Evolutionary conservation across 2,797 vertebrate species (phyloP).

Genomic region (Natrix natrix): DNA sequence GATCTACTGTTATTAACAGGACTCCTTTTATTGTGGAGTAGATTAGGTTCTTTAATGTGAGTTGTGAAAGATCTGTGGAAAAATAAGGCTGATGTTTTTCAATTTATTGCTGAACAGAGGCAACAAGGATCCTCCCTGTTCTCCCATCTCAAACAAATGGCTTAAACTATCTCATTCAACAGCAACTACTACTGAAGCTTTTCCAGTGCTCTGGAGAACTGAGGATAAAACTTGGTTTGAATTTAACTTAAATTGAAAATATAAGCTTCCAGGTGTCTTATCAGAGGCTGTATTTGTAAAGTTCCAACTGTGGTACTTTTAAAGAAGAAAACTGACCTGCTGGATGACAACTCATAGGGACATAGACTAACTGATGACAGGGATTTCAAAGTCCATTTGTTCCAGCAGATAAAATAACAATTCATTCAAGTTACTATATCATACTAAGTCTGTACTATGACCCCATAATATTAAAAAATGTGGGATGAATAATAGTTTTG

Average conservation of each 20-base stretch:
- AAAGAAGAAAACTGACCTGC: background rate
- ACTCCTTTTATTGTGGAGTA: background rate
- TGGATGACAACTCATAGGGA: conserved; percentile 26
- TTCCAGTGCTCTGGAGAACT: background rate
- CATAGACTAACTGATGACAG: conserved; percentile 1
- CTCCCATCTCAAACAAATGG: background rate
- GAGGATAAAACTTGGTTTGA: background rate
- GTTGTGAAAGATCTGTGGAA: background rate
- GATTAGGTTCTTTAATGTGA: background rate
- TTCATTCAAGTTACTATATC: background rate
- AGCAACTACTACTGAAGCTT: background rate
- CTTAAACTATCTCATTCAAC: background rate
- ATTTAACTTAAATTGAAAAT: background rate
- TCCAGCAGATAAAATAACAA: background rate
- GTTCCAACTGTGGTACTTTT: background rate
- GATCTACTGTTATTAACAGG: background rate
- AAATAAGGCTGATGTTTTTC: background rate
- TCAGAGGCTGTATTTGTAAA: background rate
- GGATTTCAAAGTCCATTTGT: conserved; percentile 34
- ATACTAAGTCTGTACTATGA: background rate
- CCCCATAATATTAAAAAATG: background rate
- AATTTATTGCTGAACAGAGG: background rate
- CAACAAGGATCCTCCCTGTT: background rate
- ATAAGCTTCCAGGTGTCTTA: background rate
- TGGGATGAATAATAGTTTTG: background rate